Conservation (phyloP, 2,888 invertebrate species). For the Gandaritis pyraliata region DNA sequence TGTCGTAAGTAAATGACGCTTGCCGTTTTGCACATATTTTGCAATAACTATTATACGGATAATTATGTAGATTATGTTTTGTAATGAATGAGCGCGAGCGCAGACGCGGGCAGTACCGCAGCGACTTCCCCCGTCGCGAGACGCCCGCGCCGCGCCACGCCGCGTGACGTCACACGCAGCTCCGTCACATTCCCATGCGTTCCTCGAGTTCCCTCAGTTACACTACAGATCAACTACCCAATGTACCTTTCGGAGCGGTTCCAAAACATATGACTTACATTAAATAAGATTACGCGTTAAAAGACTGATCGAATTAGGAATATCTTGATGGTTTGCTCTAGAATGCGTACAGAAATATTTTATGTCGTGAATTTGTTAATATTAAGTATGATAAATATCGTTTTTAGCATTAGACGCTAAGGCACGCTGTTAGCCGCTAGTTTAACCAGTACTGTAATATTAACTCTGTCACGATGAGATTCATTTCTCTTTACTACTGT, state of each 20-base stretch:
- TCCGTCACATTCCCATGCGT: conserved; percentile 46
- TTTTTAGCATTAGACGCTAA: conserved; percentile 45
- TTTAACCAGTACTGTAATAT: conserved; percentile 43
- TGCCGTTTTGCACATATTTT: conserved; percentile 83
- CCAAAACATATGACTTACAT: conserved; percentile 55
- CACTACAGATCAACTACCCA: conserved; percentile 34
- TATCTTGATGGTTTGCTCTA: conserved; percentile 47
- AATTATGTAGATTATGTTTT: conserved; percentile 73
- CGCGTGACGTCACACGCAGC: conserved; percentile 41
- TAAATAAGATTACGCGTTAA: conserved; percentile 62
- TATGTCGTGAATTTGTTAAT: conserved; percentile 47
- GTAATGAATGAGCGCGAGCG: conserved; percentile 46
- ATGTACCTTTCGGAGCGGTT: conserved; percentile 54
- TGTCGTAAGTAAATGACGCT: conserved; percentile 79
- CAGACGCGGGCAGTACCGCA: conserved; percentile 50
- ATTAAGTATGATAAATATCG: conserved; percentile 43
- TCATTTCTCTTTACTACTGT: conserved; percentile 36
- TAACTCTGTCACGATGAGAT: conserved; percentile 44
- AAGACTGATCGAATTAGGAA: conserved; percentile 64
- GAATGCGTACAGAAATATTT: conserved; percentile 46
- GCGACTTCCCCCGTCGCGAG: conserved; percentile 59
- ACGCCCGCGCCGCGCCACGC: conserved; percentile 40
- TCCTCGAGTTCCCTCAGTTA: conserved; percentile 34
- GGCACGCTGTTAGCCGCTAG: conserved; percentile 46
- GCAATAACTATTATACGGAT: conserved; percentile 79